Percentiles rank a stretch among this genome's conserved stretches.
phyloP scores from a whole-genome alignment of 2,888 invertebrate genomes.

The Pyrrhia umbra region DNA sequence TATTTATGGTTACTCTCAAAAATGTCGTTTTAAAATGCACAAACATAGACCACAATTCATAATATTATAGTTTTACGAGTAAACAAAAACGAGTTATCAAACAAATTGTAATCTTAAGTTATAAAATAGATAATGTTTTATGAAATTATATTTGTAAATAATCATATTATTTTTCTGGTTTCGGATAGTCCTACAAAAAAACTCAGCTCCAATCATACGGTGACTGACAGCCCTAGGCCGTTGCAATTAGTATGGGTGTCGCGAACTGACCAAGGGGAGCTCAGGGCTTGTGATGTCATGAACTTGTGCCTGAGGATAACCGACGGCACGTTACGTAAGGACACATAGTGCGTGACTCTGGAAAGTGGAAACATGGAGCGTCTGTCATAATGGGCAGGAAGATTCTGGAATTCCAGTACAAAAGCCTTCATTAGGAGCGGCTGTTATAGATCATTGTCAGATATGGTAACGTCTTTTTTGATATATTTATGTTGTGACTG shows the following conservation, averaged over 20 bases:
- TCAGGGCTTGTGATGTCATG: slow-evolving; percentile 56
- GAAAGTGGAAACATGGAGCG: not conserved
- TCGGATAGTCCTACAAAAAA: not conserved
- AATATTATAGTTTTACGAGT: too few species aligned
- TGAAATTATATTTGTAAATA: too few species aligned
- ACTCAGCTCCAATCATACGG: not conserved
- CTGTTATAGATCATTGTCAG: not conserved
- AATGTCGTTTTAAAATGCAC: too few species aligned
- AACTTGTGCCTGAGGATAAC: slow-evolving; percentile 54
- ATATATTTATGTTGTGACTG: too few species aligned
- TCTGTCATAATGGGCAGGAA: not conserved
- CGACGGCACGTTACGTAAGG: slow-evolving; percentile 46
- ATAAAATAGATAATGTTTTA: too few species aligned
- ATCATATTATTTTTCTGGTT: not conserved
- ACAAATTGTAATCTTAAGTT: too few species aligned
- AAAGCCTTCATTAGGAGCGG: not conserved
- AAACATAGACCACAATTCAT: too few species aligned
- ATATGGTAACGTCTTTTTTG: too few species aligned
- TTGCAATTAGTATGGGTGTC: slow-evolving; percentile 52
- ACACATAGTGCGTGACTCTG: slow-evolving; percentile 5
- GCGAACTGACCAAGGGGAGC: slow-evolving; percentile 41
- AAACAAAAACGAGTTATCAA: too few species aligned
- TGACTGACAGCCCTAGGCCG: slow-evolving; percentile 27
- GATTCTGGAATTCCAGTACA: not conserved
- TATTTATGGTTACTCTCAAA: too few species aligned